Evolutionary conservation across 2,113 vertebrate species (phyloP), one percentile per base, ranked within the genome.

Genomic region (Hassar affinis): DNA sequence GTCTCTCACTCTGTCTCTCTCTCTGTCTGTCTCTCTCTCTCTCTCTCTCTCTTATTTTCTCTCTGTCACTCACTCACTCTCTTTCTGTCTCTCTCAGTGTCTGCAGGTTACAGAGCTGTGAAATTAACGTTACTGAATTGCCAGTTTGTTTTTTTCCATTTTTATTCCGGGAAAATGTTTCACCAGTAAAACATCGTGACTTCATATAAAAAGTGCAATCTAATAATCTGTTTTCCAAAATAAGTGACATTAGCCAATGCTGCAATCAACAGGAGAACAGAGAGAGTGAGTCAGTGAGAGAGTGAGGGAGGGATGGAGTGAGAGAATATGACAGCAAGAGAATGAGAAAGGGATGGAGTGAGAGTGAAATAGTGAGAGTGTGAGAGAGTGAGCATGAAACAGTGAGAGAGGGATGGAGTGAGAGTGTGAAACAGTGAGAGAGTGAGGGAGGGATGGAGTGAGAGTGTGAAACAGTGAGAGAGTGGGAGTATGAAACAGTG

Each of bases 101-200:
- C 3, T 33, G 62, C 30, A 18, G 27, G 27, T 35, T 42, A 17
- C 66, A 27, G 38, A 74, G 71, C 20, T 83, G 69, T 82, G 69
- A 75, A n/a, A 38, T 4, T 10, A 38, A 62, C 62, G 54, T 25
- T 11, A n/a, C 27, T 30, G 61, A 68, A n/a, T 64, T 52, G 62
- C 79, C 47, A 80, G 47, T 80, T 80, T 38, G 27, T 9, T 30
- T 77, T 57, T 25, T 75, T 72, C 62, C 56, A 20, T 9, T 30
- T 77, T 57, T 25, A 82, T 72, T 75, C 56, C 30, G 81, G 54
- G 20, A 68, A 52, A 69, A 42, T 18, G 7, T 71, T 71, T 71
- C 79, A 51, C 47, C 62, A 42, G 62, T 51, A 25, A 68, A 80
- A 54, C 79, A 52, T 64, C 62, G 38, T 69, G 49, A 69, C 49